Evolutionary conservation across 37 sponge, comb jelly and placozoan genomes (phyloP).

Genomic region (Theonella swinhoei): DNA sequence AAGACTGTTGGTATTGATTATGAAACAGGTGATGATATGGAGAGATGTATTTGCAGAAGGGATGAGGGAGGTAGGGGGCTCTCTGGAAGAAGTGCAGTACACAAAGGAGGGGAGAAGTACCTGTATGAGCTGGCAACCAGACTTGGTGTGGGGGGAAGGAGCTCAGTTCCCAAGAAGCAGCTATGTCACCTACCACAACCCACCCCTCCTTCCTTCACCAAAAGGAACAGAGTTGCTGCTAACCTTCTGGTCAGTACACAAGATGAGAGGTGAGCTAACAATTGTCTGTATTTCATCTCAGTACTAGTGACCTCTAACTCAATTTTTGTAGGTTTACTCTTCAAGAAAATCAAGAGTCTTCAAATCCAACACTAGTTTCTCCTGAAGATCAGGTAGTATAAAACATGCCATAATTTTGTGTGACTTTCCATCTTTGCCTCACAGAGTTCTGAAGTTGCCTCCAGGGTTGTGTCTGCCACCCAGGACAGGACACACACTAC

Average conservation of each 20-base stretch:
- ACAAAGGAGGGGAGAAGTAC: conserved; percentile 15
- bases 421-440: too few relatives aligned
- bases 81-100: conserved; percentile 3
- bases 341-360: too few relatives aligned
- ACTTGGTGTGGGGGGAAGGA: conserved; percentile 45
- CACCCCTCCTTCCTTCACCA: conserved; percentile 45
- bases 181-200: conserved; percentile 14
- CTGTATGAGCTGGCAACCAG: conserved; percentile 33
- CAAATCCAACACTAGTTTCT: too few relatives aligned
- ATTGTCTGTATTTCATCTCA: too few relatives aligned
- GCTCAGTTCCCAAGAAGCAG: conserved; percentile 12
- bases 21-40: neutral
- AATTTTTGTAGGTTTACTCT: too few relatives aligned
- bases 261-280: conserved; percentile 9
- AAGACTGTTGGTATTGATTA: neutral
- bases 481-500: neutral
- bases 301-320: too few relatives aligned
- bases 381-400: too few relatives aligned
- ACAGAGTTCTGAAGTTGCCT: neutral
- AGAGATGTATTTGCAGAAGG: neutral
- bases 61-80: neutral
- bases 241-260: conserved; percentile 23
- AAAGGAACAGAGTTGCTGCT: conserved; percentile 6
- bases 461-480: neutral
- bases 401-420: too few relatives aligned